Evolutionary conservation across 2,797 vertebrate genomes (phyloP).

Genomic region (Coranthus polyacanthus): DNA sequence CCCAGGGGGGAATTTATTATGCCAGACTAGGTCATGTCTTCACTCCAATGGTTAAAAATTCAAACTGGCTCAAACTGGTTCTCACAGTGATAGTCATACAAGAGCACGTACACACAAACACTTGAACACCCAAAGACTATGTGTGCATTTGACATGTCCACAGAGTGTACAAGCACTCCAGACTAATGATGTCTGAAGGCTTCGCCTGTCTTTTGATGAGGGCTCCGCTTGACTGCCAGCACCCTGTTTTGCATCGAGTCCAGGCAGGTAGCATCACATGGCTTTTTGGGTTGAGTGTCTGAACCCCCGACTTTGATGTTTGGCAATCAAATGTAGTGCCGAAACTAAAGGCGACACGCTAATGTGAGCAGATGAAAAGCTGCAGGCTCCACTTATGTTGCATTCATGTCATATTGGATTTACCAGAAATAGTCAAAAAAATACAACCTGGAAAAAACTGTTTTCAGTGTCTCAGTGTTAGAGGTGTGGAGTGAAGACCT

Average conservation of each 20-base stretch:
- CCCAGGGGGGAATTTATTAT: no score
- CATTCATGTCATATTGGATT: slow-evolving; percentile 23
- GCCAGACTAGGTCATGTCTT: no score
- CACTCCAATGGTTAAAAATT: no score
- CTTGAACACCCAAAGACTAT: not conserved
- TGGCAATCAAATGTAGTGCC: slow-evolving; percentile 68
- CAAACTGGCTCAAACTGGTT: no score
- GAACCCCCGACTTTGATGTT: slow-evolving; percentile 74
- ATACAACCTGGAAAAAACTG: slow-evolving; percentile 44
- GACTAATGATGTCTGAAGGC: slow-evolving; percentile 73
- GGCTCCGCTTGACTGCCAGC: slow-evolving; percentile 47
- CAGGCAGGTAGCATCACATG: slow-evolving; percentile 69
- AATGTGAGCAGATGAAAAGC: slow-evolving; percentile 71
- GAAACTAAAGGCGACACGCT: slow-evolving; percentile 72
- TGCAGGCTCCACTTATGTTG: slow-evolving; percentile 49
- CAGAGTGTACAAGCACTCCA: slow-evolving; percentile 6
- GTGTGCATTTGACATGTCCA: slow-evolving; percentile 8
- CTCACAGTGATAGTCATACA: no score
- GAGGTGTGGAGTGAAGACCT: not conserved
- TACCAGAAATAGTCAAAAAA: no score
- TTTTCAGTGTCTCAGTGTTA: slow-evolving; percentile 6
- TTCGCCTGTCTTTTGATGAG: slow-evolving; percentile 77
- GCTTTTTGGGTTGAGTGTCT: slow-evolving; percentile 71
- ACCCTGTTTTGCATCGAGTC: slow-evolving; percentile 62
- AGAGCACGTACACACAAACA: not conserved